phyloP scores from a whole-genome alignment of 2,888 invertebrate species.

The Sinelater perroti region DNA sequence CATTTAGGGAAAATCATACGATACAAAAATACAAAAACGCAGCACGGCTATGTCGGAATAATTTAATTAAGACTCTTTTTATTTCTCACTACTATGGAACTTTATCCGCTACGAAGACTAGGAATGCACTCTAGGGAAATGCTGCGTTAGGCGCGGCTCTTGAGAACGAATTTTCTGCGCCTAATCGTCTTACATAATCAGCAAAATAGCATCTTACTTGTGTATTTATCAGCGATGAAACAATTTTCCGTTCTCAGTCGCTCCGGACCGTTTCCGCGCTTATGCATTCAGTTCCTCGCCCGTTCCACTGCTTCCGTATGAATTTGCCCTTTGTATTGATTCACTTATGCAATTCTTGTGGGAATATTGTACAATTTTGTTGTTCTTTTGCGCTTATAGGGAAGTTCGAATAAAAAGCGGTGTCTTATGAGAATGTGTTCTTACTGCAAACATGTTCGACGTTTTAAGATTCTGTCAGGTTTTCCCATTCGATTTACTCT shows the following conservation, averaged over 20 bases:
- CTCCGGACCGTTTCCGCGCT: background rate
- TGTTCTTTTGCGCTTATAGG: no score
- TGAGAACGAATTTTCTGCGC: slow-evolving; percentile 5
- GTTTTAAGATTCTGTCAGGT: no score
- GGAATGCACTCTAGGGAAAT: slow-evolving; percentile 9
- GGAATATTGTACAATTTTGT: no score
- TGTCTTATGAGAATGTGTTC: no score
- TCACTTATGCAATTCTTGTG: no score
- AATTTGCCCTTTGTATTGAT: no score
- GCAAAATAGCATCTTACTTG: slow-evolving; percentile 12
- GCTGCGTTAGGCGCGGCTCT: background rate
- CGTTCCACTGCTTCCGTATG: no score
- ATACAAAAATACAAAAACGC: background rate
- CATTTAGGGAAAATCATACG: no score
- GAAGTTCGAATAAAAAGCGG: no score
- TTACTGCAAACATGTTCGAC: no score
- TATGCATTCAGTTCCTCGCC: slow-evolving; percentile 5
- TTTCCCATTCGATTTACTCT: no score
- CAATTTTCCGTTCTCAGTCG: slow-evolving; percentile 5
- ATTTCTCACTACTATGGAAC: slow-evolving; percentile 7
- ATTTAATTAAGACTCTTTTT: slow-evolving; percentile 13
- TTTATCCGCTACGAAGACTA: background rate
- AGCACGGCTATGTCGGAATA: slow-evolving; percentile 3
- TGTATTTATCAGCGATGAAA: slow-evolving; percentile 19
- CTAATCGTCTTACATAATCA: slow-evolving; percentile 16